Conservation (phyloP, 2,888 invertebrate genomes). For the Cephus nigrinus region DNA sequence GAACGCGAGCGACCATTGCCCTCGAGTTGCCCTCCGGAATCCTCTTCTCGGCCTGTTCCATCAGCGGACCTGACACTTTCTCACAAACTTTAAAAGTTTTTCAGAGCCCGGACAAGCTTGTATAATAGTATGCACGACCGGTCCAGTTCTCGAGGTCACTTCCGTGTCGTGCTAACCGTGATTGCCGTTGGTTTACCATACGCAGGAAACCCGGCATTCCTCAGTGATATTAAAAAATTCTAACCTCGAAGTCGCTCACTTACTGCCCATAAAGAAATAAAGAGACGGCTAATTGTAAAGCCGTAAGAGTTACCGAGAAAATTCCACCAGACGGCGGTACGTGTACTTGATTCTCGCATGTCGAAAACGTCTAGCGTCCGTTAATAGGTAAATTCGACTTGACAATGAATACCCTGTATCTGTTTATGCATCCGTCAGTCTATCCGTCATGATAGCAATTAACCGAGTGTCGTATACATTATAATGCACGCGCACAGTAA, state of each 20-base stretch:
- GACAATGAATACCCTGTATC: too few relatives aligned
- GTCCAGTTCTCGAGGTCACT: conserved; percentile 40
- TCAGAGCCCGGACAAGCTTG: conserved; percentile 27
- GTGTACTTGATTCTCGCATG: too few relatives aligned
- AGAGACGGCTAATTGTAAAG: too few relatives aligned
- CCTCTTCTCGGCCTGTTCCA: conserved; percentile 41
- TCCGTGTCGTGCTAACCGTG: conserved; percentile 34
- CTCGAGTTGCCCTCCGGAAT: conserved; percentile 43
- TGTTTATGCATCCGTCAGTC: conserved; percentile 31
- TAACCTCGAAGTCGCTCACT: conserved; percentile 40
- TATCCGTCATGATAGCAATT: conserved; percentile 44
- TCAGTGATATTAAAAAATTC: not conserved
- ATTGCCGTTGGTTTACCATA: not conserved
- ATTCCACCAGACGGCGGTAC: too few relatives aligned
- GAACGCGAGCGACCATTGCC: conserved; percentile 51
- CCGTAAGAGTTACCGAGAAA: too few relatives aligned
- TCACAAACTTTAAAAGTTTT: conserved; percentile 48
- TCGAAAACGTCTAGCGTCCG: too few relatives aligned
- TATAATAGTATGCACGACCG: conserved; percentile 42
- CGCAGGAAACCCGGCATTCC: not conserved
- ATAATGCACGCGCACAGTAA: conserved; percentile 29
- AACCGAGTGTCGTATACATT: conserved; percentile 26
- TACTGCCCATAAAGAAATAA: conserved; percentile 37
- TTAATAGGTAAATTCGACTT: too few relatives aligned
- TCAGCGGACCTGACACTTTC: conserved; percentile 55